Evolutionary conservation across 2,797 vertebrate genomes (phyloP), one percentile per base, ranked within the genome.

Genomic region (Propithecus deckenii): DNA sequence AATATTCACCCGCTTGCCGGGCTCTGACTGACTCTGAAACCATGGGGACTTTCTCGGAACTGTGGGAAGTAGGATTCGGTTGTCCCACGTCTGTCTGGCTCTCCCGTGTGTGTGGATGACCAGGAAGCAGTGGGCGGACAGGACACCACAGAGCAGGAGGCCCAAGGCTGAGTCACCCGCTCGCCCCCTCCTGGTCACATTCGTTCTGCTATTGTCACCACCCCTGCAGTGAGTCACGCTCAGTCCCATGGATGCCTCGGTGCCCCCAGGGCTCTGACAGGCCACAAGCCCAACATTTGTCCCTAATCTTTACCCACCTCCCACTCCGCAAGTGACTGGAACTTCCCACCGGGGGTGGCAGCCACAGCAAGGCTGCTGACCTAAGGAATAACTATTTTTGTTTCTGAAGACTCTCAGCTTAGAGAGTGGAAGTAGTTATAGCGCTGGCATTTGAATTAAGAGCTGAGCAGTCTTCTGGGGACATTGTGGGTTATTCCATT

Each of bases 351-450:
- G 83, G 87, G 80, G 80, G 57, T 9, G 50, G 74, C 22, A 75
- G 63, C 94, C 97, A 18, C 89, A 92, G 61, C 84, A 20, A 55
- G 71, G 88, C 46, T 93, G 97, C 93, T 95, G 96, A 97, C 84
- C 92, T 91, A 65, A 87, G 71, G 75, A 57, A 20, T 1, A 76
- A 61, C 87, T 97, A 90, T 97, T 97, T 97, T 65, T 93, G 95
- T 94, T 85, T 89, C 63, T 75, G 75, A 72, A 90, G 93, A 83
- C 61, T 85, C 92, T 80, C 86, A 4, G 3, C 63, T 46, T 35
- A 57, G 95, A 86, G 85, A 52, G 57, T 81, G 71, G 96, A 81
- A 97, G 92, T 35, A n/a, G 80, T 97, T 96, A 81, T 81, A 38
- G 0, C 13, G 23, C 48, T 98, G 96, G 89, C 84, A 76, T 76